Evolutionary conservation across 2,888 invertebrate species (phyloP), one percentile per base, ranked within the genome.

Genomic region (Pecten maximus): DNA sequence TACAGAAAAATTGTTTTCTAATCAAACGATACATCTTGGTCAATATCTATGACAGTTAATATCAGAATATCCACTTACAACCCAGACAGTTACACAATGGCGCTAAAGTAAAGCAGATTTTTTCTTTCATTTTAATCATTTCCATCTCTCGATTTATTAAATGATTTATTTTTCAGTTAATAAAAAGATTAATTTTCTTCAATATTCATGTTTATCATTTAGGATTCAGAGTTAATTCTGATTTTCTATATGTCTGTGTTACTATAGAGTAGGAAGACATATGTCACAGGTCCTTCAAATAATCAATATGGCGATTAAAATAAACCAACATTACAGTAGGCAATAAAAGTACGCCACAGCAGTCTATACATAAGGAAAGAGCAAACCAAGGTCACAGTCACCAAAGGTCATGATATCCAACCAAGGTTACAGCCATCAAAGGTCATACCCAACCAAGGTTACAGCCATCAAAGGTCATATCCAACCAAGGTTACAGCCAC

Each of bases 21-120:
- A 74, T 74, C 74, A 74, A 74, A 74, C 35, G 2, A 74, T 74
- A 35, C 28, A 74, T 74, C 74, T 74, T 16, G 28, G 74, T 74
- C 74, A 35, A 74, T 74, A 35, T 74, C 74, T 74, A 74, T 74
- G 74, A 74, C 74, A 74, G 74, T 28, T 74, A 74, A 28, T 74
- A 74, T 35, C 35, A 8, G 74, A 23, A 28, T 35, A 74, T 74
- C 74, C 35, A 74, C 74, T 74, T 74, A 74, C 74, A 35, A 35
- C 23, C 28, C 23, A 74, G 28, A 35, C 74, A 35, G 74, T 74
- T 74, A 28, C 74, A 74, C 35, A 35, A 74, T 60, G n/a, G 2
- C 23, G n/a, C 23, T 23, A 8, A 6, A 60, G 60, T 2, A 60
- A 60, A 23, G 19, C 60, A 60, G 23, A 2, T 16, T n/a, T 60